These are phyloP conservation scores for Watsonalla cultraria DNA, from an alignment of 2,888 invertebrate genomes.

Conservation along the genomic window DNA sequence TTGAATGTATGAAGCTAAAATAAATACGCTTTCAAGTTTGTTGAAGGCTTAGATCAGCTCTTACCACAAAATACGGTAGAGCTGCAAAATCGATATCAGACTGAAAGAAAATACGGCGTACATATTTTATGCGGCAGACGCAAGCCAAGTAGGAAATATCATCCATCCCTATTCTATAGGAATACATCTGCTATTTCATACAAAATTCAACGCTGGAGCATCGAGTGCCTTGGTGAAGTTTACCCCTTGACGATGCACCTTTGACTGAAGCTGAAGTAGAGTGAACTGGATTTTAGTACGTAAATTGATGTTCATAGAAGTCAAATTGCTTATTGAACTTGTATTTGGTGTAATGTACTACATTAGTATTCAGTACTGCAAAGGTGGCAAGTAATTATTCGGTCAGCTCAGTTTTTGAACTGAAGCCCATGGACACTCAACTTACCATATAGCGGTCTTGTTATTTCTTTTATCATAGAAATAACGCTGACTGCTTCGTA, in stretches of 20 bases:
- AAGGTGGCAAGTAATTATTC: too few relatives aligned
- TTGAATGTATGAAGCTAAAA: too few relatives aligned
- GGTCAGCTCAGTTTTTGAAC: too few relatives aligned
- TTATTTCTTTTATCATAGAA: too few relatives aligned
- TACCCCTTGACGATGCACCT: slow-evolving; percentile 18
- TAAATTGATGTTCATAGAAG: not conserved
- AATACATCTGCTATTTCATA: slow-evolving; percentile 53
- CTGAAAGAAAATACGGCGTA: slow-evolving; percentile 20
- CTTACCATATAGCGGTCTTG: too few relatives aligned
- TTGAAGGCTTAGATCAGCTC: too few relatives aligned
- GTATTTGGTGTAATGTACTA: too few relatives aligned
- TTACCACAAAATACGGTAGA: slow-evolving; percentile 5
- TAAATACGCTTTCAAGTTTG: too few relatives aligned
- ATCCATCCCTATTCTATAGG: slow-evolving; percentile 27
- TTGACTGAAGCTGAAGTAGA: slow-evolving; percentile 14
- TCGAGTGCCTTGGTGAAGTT: slow-evolving; percentile 18
- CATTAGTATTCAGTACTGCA: too few relatives aligned
- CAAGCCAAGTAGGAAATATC: slow-evolving; percentile 18
- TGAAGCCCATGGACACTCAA: too few relatives aligned
- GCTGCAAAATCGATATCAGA: slow-evolving; percentile 17
- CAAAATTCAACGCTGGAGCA: slow-evolving; percentile 55
- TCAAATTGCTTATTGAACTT: too few relatives aligned
- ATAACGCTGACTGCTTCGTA: too few relatives aligned
- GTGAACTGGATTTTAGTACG: not conserved
- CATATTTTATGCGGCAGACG: slow-evolving; percentile 30